Evolutionary conservation across 2,113 vertebrate species (phyloP).

Genomic region (Oreochromis spilurus): DNA sequence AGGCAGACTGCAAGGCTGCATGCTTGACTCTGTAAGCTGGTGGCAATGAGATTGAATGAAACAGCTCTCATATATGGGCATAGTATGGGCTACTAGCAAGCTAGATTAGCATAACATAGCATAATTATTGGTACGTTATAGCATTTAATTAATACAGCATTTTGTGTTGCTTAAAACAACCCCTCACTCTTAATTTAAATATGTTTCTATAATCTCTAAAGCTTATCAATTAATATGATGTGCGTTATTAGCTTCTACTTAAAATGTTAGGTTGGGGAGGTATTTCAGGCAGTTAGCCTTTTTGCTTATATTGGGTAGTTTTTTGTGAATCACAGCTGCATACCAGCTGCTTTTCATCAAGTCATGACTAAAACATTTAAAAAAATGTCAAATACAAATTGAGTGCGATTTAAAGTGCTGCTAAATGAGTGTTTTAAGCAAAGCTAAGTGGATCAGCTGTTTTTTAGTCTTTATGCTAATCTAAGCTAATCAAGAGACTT

Average conservation of each 20-base stretch:
- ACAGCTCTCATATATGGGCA: neutral
- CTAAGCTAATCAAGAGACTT: neutral
- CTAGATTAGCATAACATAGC: neutral
- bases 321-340: neutral
- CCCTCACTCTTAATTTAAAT: neutral
- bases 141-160: neutral
- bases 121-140: neutral
- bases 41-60: neutral
- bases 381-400: neutral
- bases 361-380: neutral
- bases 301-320: neutral
- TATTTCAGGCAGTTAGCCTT: neutral
- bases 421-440: neutral
- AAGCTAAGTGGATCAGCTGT: neutral
- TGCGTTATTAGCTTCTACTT: neutral
- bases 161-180: neutral
- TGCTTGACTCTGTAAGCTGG: neutral
- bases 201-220: neutral
- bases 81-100: neutral
- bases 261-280: neutral
- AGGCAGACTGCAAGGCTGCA: neutral
- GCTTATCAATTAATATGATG: rapidly evolving
- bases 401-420: neutral
- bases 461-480: neutral
- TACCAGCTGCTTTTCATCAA: neutral